These are phyloP conservation scores for Ceratoteleas bidentatus DNA, from an alignment of 1,140 invertebrate genomes.

Conservation along the genomic window DNA sequence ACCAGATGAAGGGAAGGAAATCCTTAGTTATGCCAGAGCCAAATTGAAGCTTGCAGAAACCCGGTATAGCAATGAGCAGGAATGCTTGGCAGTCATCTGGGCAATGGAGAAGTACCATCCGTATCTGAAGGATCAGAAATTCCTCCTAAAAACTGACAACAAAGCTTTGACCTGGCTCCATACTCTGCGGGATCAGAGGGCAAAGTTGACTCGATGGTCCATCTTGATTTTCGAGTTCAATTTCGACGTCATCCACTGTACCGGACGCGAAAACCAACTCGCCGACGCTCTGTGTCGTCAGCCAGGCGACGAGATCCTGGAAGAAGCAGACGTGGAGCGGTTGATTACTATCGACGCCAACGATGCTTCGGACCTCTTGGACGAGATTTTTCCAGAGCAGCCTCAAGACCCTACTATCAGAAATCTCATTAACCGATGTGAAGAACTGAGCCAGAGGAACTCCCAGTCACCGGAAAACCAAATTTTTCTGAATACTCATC, in stretches of 20 bases:
- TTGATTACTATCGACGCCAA: not conserved
- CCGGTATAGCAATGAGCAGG: slow-evolving; percentile 52
- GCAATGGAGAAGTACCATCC: slow-evolving; percentile 65
- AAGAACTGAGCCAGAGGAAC: not conserved
- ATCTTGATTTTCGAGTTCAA: slow-evolving; percentile 62
- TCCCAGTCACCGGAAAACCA: not conserved
- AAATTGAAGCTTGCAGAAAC: slow-evolving; percentile 44
- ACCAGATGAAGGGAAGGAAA: not conserved
- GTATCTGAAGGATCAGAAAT: slow-evolving; percentile 68
- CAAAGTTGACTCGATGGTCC: slow-evolving; percentile 66
- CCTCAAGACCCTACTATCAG: not conserved
- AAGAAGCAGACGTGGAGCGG: not conserved
- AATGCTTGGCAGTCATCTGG: slow-evolving; percentile 71
- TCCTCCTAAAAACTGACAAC: slow-evolving; percentile 68
- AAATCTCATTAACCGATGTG: not conserved
- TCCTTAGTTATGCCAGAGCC: slow-evolving; percentile 53
- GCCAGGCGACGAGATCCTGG: not conserved
- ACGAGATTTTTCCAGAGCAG: not conserved
- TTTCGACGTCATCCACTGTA: slow-evolving; percentile 59
- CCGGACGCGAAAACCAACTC: slow-evolving; percentile 62
- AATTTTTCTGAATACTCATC: not conserved
- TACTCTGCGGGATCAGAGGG: slow-evolving; percentile 34
- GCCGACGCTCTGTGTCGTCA: slow-evolving; percentile 36
- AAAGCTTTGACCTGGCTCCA: slow-evolving; percentile 63
- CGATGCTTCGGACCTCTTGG: not conserved